Percentiles rank a stretch among this genome's conserved stretches.
Evolutionary conservation across 2,797 vertebrate genomes (phyloP).

Genomic region (Macroramphosus scolopax): DNA sequence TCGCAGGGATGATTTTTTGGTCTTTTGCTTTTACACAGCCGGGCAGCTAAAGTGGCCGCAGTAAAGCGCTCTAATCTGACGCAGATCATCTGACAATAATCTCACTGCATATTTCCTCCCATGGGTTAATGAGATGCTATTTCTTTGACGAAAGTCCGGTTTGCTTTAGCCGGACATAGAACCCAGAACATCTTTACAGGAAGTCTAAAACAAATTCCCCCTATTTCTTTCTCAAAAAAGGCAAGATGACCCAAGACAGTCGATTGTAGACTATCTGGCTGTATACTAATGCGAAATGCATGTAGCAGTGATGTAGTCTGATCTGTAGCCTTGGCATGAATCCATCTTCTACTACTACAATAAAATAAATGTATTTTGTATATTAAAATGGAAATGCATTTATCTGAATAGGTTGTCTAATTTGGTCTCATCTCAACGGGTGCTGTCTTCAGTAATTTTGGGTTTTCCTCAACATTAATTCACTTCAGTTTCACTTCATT

Average conservation of each 20-base stretch:
- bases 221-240: slow-evolving; percentile 4
- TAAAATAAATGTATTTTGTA: too few relatives aligned
- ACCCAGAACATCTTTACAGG: background rate
- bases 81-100: slow-evolving; percentile 53
- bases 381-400: too few relatives aligned
- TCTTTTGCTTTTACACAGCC: slow-evolving; percentile 4
- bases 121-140: slow-evolving; percentile 4
- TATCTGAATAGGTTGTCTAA: too few relatives aligned
- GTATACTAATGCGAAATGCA: slow-evolving; percentile 33
- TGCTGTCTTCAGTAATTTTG: slow-evolving; percentile 18
- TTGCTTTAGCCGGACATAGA: slow-evolving; percentile 2
- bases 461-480: slow-evolving; percentile 21
- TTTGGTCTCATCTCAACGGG: slow-evolving; percentile 10
- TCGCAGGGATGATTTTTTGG: slow-evolving; percentile 6
- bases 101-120: slow-evolving; percentile 3
- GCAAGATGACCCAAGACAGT: slow-evolving; percentile 13
- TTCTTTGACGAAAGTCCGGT: slow-evolving; percentile 11
- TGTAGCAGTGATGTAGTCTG: slow-evolving; percentile 58
- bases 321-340: too few relatives aligned
- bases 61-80: slow-evolving; percentile 19
- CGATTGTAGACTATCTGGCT: slow-evolving; percentile 2
- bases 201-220: background rate
- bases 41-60: slow-evolving; percentile 13
- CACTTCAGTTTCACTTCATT: slow-evolving; percentile 59
- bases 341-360: too few relatives aligned